Conservation (phyloP, 2,888 invertebrate species). For the Dasypogon diadema region DNA sequence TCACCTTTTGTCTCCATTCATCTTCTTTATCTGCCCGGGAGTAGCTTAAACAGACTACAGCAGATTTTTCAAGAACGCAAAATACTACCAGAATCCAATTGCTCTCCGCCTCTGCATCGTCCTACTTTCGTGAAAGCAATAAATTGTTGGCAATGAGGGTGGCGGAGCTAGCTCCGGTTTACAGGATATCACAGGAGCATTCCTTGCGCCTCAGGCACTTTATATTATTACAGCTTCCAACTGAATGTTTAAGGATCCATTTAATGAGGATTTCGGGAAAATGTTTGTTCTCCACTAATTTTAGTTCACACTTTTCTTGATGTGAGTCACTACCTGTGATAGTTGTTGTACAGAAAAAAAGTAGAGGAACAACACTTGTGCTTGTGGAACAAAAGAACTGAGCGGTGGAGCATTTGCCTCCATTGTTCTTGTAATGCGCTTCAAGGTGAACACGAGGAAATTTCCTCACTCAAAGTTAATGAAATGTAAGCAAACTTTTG, state of each 20-base stretch:
- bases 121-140: too few species aligned
- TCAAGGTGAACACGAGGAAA: neutral
- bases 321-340: too few species aligned
- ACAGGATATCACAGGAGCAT: neutral
- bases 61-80: constrained; percentile 27
- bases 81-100: neutral
- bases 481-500: constrained; percentile 34
- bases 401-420: too few species aligned
- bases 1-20: constrained; percentile 38
- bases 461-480: constrained; percentile 4
- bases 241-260: constrained; percentile 22
- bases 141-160: too few species aligned
- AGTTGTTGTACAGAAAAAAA: too few species aligned
- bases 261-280: neutral
- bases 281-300: neutral
- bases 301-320: neutral
- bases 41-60: constrained; percentile 18
- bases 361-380: too few species aligned
- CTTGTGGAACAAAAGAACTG: too few species aligned
- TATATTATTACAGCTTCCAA: constrained; percentile 2
- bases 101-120: too few species aligned
- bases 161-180: too few species aligned
- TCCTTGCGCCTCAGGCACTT: neutral
- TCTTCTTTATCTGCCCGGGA: constrained; percentile 20
- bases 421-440: too few species aligned